Percentiles rank a stretch among this genome's conserved stretches.
These are phyloP conservation scores for Allophyes oxyacanthae DNA, from an alignment of 2,888 invertebrate species.

Conservation along the genomic window DNA sequence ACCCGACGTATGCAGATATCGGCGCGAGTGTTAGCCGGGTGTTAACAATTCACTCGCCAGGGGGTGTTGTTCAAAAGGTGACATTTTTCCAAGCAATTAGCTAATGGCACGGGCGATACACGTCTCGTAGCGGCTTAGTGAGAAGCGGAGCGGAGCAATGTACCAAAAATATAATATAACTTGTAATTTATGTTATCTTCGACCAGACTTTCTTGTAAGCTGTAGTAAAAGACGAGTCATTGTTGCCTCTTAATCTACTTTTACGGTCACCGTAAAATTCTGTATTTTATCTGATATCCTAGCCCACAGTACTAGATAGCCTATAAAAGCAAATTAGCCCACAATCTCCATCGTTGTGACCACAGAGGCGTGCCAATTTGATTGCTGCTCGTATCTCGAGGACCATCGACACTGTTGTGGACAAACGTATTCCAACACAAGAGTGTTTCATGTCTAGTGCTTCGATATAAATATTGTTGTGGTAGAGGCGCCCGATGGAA, in stretches of 20 bases:
- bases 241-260: constrained; percentile 9
- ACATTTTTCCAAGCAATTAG: constrained; percentile 68
- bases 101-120: constrained; percentile 55
- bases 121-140: constrained; percentile 19
- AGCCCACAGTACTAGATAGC: constrained; percentile 2
- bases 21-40: constrained; percentile 6
- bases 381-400: constrained; percentile 34
- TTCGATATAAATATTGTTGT: background rate
- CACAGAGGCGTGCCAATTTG: constrained; percentile 33
- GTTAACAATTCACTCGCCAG: constrained; percentile 22
- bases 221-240: background rate
- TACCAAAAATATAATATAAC: too few relatives aligned
- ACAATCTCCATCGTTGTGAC: constrained; percentile 8
- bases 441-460: background rate
- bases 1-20: background rate
- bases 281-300: constrained; percentile 13
- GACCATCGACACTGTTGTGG: constrained; percentile 14
- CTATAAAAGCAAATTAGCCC: constrained; percentile 23
- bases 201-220: too few relatives aligned
- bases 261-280: constrained; percentile 4
- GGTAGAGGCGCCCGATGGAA: background rate
- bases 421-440: background rate
- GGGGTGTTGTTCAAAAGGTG: constrained; percentile 48
- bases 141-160: background rate
- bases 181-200: too few relatives aligned